These are phyloP conservation scores for Rhinopomastus cyanomelas DNA, from an alignment of 2,113 vertebrate species.

Conservation along the genomic window DNA sequence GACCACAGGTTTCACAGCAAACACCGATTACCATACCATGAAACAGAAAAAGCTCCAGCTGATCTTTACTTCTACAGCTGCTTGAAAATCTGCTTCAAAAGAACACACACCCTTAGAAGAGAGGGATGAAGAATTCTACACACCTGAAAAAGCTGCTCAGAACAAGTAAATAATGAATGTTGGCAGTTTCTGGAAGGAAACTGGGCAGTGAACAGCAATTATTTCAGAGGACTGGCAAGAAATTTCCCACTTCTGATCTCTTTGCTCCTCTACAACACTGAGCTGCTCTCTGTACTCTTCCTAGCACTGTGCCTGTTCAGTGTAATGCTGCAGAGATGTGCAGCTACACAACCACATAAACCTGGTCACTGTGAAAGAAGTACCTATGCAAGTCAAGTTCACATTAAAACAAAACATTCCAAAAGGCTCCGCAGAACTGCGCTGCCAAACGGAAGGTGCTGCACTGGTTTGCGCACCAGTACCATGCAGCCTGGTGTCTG, in stretches of 20 bases:
- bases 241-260: neutral
- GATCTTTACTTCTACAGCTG: neutral
- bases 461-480: neutral
- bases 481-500: too few relatives aligned
- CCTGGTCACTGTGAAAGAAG: neutral
- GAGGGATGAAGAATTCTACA: neutral
- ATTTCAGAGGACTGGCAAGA: neutral
- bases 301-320: neutral
- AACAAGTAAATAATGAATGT: neutral
- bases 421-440: neutral
- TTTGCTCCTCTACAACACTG: neutral
- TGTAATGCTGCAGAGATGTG: neutral
- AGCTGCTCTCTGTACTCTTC: neutral
- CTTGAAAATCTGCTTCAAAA: neutral
- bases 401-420: neutral
- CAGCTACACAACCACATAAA: neutral
- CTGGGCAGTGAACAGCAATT: neutral
- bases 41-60: neutral
- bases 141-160: neutral
- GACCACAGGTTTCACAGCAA: neutral
- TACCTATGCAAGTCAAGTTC: neutral
- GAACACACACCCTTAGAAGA: neutral
- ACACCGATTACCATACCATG: neutral
- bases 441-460: neutral
- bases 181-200: neutral